phyloP scores from a whole-genome alignment of 2,797 vertebrate genomes.

The Myoxocephalus aenaeus region DNA sequence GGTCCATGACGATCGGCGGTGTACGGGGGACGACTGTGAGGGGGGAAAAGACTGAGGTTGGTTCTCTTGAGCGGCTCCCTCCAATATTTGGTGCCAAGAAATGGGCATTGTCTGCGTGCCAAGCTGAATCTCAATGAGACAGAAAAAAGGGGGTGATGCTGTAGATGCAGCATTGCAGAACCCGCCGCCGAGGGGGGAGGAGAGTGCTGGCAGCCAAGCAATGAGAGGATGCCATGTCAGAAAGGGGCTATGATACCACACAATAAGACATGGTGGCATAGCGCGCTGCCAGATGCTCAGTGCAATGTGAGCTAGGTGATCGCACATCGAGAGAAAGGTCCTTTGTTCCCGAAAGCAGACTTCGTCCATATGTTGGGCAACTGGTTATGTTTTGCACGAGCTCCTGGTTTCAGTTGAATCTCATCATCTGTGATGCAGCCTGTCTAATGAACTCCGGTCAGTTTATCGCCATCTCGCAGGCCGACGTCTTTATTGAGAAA shows the following conservation, averaged over 20 bases:
- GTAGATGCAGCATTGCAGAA: constrained; percentile 72
- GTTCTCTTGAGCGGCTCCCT: constrained; percentile 66
- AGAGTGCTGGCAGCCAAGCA: constrained; percentile 71
- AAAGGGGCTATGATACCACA: constrained; percentile 59
- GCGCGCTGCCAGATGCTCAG: constrained; percentile 56
- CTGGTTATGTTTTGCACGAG: constrained; percentile 23
- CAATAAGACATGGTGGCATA: constrained; percentile 50
- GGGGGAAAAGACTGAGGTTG: constrained; percentile 60
- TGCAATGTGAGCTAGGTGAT: constrained; percentile 34
- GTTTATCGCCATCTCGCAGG: constrained; percentile 31
- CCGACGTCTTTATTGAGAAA: background rate
- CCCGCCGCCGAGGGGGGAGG: constrained; percentile 65
- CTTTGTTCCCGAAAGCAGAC: constrained; percentile 60
- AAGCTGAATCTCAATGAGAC: constrained; percentile 83
- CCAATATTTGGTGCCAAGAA: constrained; percentile 81
- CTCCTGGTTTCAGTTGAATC: constrained; percentile 29
- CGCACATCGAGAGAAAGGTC: constrained; percentile 42
- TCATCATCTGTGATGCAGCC: constrained; percentile 35
- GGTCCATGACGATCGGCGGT: constrained; percentile 60
- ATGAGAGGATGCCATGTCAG: constrained; percentile 74
- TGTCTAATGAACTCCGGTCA: constrained; percentile 44
- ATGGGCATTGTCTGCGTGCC: constrained; percentile 81
- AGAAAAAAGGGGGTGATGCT: constrained; percentile 69
- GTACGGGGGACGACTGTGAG: constrained; percentile 50
- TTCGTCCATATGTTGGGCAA: constrained; percentile 55